Conservation (phyloP, 64 coral and sea anemone genomes). For the Pocillopora verrucosa region DNA sequence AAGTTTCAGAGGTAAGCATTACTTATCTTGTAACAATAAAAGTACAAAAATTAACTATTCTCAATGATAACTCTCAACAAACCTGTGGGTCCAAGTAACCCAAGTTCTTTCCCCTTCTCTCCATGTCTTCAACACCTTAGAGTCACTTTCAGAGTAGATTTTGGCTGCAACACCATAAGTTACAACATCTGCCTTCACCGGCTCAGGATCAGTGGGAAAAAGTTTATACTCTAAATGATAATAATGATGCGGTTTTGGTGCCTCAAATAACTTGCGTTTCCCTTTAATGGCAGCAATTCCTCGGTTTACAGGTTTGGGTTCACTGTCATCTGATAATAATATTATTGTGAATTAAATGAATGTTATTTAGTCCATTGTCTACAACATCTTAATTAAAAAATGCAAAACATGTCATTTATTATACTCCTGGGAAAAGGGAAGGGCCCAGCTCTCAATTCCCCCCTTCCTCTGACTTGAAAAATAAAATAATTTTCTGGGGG, state of each 20-base stretch:
- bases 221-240: constrained; percentile 93
- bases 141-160: constrained; percentile 93
- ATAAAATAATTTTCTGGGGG: no score
- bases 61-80: not conserved
- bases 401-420: no score
- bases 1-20: no score
- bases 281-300: constrained; percentile 68
- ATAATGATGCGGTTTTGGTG: constrained; percentile 95
- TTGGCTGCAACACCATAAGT: constrained; percentile 98
- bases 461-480: no score
- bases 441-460: no score
- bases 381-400: no score
- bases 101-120: constrained; percentile 78
- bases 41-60: no score
- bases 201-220: constrained; percentile 76
- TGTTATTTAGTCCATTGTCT: not conserved
- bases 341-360: not conserved
- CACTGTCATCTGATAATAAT: constrained; percentile 65
- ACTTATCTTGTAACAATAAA: no score
- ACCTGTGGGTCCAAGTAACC: constrained; percentile 98
- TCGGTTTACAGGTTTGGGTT: constrained; percentile 53
- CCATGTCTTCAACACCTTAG: constrained; percentile 95
- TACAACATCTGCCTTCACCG: constrained; percentile 91
- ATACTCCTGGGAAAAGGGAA: no score
- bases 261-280: constrained; percentile 76